Base-by-base conservation (phyloP, 2,888 invertebrate species). In the Drosophila mettleri region DNA sequence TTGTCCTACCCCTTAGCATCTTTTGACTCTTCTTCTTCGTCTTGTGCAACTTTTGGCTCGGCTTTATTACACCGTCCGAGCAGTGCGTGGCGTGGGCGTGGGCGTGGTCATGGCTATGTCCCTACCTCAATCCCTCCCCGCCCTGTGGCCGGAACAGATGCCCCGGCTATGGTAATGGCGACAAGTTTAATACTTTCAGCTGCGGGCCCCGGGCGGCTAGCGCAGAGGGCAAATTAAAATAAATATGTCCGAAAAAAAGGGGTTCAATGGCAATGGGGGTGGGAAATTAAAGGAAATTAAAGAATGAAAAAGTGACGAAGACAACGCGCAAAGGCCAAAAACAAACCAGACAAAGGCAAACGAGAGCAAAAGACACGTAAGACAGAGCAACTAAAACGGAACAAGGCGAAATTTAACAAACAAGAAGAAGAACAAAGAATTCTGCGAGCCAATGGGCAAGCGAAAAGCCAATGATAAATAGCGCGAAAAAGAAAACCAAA, bases 111-210 rank as follows among this genome's bases (percentile, higher is more conserved):
- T 49, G 18, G 18, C 20, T 33, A 51, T 66, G 43, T 31, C 20
- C 45, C 12, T 1, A 3, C 46, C 24, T n/a, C n/a, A n/a, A n/a
- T n/a, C 7, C 29, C 2, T 3, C 49, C 7, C 29, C 8, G 8
- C 6, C 8, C 57, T 54, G 36, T 59, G 61, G 66, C 77, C 69
- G 41, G 46, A 58, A 31, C 59, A 59, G 69, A 36, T 67, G 66
- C 36, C 38, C 14, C 33, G 45, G 45, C 68, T 22, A 38, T 67
- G 68, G 58, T 67, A 61, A 71, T 51, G 61, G 62, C 72, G 74
- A 72, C 73, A 74, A 72, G 62, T 63, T 74, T 74, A 80, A 86
- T 86, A 86, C 80, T 86, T 82, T 73, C 51, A 33, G 22, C 24
- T 55, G 39, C 33, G 46, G 51, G 61, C 43, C 9, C n/a, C 24